Percentiles rank a stretch among this genome's conserved stretches.
phyloP scores from a whole-genome alignment of 2,797 vertebrate genomes.

The Thalassophryne amazonica region DNA sequence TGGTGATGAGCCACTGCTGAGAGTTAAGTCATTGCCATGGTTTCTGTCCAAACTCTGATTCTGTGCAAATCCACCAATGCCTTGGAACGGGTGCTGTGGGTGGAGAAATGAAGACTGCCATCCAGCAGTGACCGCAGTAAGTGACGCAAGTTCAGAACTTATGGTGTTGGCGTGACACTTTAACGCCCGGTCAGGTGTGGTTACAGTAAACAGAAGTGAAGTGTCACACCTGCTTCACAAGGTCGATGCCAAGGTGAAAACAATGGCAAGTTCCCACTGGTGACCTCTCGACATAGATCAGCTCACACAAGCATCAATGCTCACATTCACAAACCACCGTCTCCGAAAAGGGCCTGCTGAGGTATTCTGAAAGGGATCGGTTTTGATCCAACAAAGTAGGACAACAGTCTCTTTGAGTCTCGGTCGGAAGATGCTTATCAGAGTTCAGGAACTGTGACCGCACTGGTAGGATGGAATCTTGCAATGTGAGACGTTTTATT shows the following conservation, averaged over 20 bases:
- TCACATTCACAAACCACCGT: constrained; percentile 19
- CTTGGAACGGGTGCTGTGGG: constrained; percentile 58
- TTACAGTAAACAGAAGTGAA: neutral
- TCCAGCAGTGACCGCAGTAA: constrained; percentile 50
- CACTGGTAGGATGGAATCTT: constrained; percentile 60
- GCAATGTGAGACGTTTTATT: constrained; percentile 60
- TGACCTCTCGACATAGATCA: constrained; percentile 26
- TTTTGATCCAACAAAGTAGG: constrained; percentile 26
- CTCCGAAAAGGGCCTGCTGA: constrained; percentile 33
- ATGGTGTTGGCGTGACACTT: constrained; percentile 37
- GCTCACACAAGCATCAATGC: constrained; percentile 22
- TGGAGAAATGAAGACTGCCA: constrained; percentile 35
- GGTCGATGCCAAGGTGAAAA: constrained; percentile 4
- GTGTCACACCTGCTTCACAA: constrained; percentile 20
- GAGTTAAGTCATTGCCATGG: constrained; percentile 69
- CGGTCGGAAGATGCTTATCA: constrained; percentile 51
- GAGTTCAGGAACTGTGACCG: constrained; percentile 39
- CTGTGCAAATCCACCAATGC: constrained; percentile 45
- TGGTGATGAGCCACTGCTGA: constrained; percentile 64
- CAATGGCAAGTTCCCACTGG: constrained; percentile 17
- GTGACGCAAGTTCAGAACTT: constrained; percentile 56
- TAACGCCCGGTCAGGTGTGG: constrained; percentile 40
- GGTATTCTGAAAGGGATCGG: constrained; percentile 29
- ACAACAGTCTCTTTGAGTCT: constrained; percentile 65
- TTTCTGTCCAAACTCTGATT: constrained; percentile 63